Evolutionary conservation across 2,113 vertebrate genomes (phyloP).

Genomic region (Capreolus pygargus): DNA sequence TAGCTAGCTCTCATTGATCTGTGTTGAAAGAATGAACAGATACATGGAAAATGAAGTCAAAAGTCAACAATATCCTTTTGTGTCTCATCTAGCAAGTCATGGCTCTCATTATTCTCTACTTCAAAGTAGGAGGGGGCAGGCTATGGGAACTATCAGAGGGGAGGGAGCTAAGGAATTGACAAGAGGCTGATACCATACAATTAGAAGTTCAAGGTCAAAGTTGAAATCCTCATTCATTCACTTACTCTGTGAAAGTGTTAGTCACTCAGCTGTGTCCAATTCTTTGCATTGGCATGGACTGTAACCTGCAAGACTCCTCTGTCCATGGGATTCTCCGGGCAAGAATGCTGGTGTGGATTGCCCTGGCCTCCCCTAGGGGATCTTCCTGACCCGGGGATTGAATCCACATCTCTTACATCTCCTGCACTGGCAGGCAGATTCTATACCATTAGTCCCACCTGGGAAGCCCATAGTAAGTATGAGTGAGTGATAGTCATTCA

Average conservation of each 20-base stretch:
- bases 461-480: neutral
- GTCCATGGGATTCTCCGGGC: neutral
- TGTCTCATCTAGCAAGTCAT: neutral
- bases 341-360: neutral
- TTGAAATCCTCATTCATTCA: neutral
- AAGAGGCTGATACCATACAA: neutral
- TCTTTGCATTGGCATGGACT: neutral
- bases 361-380: neutral
- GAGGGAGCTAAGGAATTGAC: neutral
- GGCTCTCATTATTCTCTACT: neutral
- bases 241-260: neutral
- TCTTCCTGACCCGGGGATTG: neutral
- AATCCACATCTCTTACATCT: neutral
- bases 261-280: neutral
- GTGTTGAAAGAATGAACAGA: neutral
- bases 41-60: neutral
- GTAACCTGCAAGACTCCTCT: rapidly evolving
- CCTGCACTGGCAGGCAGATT: neutral
- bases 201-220: neutral
- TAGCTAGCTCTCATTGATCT: neutral
- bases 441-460: neutral
- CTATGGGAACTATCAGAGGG: too few relatives aligned
- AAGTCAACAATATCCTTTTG: neutral
- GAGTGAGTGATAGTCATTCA: neutral
- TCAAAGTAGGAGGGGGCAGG: neutral